Percentiles rank a stretch among this genome's conserved stretches.
phyloP scores from a whole-genome alignment of 2,888 invertebrate species.

The Mactromeris polynyma region DNA sequence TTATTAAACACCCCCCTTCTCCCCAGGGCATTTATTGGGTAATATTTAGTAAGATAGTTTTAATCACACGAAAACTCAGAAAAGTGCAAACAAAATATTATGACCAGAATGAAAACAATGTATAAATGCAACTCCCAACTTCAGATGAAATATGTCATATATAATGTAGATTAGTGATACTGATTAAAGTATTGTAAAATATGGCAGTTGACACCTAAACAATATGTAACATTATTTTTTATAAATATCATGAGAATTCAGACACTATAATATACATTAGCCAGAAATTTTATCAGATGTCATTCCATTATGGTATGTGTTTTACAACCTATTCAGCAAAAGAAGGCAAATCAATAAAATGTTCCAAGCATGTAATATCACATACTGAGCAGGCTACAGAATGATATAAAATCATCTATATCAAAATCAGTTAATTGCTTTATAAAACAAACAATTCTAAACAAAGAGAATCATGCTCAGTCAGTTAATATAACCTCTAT shows the following conservation, averaged over 20 bases:
- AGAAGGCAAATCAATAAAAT: neutral
- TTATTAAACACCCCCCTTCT: no score
- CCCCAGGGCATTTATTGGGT: no score
- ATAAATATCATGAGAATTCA: neutral
- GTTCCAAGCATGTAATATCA: neutral
- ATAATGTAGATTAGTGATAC: neutral
- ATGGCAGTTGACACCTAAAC: neutral
- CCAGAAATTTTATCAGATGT: neutral
- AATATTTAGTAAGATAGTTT: no score
- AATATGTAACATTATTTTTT: neutral
- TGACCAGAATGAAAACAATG: no score
- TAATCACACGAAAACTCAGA: no score
- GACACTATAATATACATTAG: neutral
- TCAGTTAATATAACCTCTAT: no score
- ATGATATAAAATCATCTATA: neutral
- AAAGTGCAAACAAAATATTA: no score
- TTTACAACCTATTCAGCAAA: neutral
- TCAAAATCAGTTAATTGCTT: no score
- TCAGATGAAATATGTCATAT: neutral
- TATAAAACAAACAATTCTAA: no score
- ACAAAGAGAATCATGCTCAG: no score
- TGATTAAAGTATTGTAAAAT: neutral
- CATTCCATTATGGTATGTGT: neutral
- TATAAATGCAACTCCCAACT: neutral
- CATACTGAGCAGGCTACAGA: neutral